Conservation (phyloP, 2,888 invertebrate species). For the Heliconius hortense region DNA sequence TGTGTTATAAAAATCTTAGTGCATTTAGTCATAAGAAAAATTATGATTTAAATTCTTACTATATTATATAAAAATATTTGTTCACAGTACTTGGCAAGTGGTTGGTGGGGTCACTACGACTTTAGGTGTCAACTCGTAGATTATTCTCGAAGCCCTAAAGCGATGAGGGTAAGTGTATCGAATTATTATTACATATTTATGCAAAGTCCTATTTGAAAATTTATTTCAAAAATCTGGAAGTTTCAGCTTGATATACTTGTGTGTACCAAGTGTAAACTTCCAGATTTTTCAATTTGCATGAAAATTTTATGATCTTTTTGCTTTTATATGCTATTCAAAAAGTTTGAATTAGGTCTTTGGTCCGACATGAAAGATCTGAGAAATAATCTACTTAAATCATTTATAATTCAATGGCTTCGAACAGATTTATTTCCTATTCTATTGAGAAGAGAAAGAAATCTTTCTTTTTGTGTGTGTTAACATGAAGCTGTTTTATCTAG, state of each 20-base stretch:
- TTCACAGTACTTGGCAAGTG: constrained; percentile 85
- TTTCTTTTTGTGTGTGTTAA: neutral
- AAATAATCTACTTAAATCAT: neutral
- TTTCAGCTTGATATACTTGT: neutral
- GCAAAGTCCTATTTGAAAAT: neutral
- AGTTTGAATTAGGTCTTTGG: neutral
- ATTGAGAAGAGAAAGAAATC: neutral
- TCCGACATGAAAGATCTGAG: neutral
- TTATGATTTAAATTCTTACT: neutral
- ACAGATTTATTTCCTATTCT: neutral
- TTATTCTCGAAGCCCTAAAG: constrained; percentile 87
- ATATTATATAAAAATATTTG: constrained; percentile 38
- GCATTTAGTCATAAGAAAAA: neutral
- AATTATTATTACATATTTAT: neutral
- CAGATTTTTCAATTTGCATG: neutral
- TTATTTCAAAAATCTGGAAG: neutral
- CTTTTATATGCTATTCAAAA: constrained; percentile 2
- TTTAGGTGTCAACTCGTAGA: constrained; percentile 95
- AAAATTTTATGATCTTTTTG: constrained; percentile 1
- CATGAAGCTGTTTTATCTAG: neutral
- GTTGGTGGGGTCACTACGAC: constrained; percentile 92
- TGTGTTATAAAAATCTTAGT: too few relatives aligned
- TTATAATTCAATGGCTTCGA: neutral
- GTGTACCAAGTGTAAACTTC: neutral
- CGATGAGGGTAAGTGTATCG: constrained; percentile 83